Evolutionary conservation across 2,888 invertebrate species (phyloP).

Genomic region (Mesoligia furuncula): DNA sequence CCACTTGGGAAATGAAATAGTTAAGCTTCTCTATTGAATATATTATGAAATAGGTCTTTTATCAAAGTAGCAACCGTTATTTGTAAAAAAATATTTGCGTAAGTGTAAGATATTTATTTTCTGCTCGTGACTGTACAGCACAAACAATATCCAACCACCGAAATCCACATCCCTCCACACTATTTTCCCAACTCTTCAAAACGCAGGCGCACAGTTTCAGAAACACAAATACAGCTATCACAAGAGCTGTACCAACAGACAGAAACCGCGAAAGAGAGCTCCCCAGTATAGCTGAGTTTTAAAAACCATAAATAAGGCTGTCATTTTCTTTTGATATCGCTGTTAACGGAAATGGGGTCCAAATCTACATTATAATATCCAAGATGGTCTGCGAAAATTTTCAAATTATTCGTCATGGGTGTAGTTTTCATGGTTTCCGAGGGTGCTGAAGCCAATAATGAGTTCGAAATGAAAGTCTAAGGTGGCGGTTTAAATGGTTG

Average conservation of each 20-base stretch:
- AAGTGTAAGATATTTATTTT: neutral
- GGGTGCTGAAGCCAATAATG: neutral
- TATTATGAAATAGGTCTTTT: neutral
- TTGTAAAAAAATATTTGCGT: neutral
- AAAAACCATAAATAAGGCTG: constrained; percentile 45
- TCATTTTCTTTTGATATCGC: neutral
- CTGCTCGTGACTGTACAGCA: neutral
- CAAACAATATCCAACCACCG: neutral
- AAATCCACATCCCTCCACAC: too few species aligned
- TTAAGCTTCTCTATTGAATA: neutral
- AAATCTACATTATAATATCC: neutral
- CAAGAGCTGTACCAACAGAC: constrained; percentile 41
- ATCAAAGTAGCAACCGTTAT: neutral
- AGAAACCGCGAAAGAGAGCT: constrained; percentile 30
- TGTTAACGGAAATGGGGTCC: neutral
- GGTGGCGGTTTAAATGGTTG: neutral
- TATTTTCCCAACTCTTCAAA: constrained; percentile 14
- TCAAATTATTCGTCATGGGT: neutral
- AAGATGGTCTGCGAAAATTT: neutral
- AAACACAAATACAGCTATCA: constrained; percentile 25
- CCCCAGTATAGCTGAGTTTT: constrained; percentile 51
- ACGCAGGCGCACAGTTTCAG: constrained; percentile 1
- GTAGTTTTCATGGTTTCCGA: neutral
- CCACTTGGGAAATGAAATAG: neutral
- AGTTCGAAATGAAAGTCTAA: neutral